Percentiles rank a stretch among this genome's conserved stretches.
Evolutionary conservation across 2,797 vertebrate genomes (phyloP).

Genomic region (Gymnothorax reevesii): DNA sequence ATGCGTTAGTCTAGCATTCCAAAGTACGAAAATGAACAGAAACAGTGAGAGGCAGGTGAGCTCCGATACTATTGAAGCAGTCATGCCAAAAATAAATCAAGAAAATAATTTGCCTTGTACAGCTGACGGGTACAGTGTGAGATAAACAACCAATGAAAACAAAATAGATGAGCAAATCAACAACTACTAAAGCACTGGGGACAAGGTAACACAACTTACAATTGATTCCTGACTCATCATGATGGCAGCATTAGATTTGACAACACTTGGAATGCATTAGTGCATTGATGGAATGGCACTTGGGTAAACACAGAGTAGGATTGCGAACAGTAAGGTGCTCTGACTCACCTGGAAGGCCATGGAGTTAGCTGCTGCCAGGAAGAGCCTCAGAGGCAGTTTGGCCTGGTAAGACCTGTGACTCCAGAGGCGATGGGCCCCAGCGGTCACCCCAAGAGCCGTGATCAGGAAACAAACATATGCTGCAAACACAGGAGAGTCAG

Average conservation of each 20-base stretch:
- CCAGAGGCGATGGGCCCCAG: conserved; percentile 76
- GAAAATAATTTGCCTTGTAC: background rate
- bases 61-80: background rate
- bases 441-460: conserved; percentile 72
- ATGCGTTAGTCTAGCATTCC: background rate
- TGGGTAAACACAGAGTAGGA: background rate
- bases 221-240: too few species aligned
- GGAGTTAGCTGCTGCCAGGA: conserved; percentile 77
- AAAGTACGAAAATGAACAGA: background rate
- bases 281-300: background rate
- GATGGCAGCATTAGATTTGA: background rate
- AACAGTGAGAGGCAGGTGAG: background rate
- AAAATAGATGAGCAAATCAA: background rate
- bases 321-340: background rate
- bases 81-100: background rate
- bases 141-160: background rate
- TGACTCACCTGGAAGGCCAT: conserved; percentile 79
- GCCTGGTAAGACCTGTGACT: conserved; percentile 82
- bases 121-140: background rate
- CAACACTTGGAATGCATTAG: background rate
- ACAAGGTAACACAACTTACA: background rate
- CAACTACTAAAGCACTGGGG: background rate
- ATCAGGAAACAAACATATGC: conserved; percentile 75
- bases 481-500: conserved; percentile 53
- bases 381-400: conserved; percentile 77